A percentile compares a stretch with the other conserved stretches of the same genome.
These are phyloP conservation scores for Condylostylus longicornis DNA, from an alignment of 1,140 invertebrate species.

Conservation along the genomic window DNA sequence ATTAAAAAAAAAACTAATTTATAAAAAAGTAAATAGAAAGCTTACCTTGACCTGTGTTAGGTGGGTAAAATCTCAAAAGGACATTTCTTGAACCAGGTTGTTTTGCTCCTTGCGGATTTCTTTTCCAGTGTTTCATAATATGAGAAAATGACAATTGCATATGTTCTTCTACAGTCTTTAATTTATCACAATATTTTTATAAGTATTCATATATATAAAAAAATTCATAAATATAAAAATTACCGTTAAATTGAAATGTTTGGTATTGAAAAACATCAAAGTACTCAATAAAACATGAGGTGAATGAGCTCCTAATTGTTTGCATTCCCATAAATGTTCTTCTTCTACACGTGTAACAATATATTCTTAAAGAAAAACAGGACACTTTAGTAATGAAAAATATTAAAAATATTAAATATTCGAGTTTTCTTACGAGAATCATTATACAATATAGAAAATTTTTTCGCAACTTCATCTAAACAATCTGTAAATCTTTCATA, in stretches of 20 bases:
- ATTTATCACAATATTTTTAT: no score
- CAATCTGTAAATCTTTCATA: conserved; percentile 86
- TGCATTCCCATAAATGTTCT: conserved; percentile 86
- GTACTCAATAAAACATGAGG: conserved; percentile 84
- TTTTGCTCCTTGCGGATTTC: conserved; percentile 55
- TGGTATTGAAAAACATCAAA: conserved; percentile 91
- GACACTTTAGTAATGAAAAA: no score
- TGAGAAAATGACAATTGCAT: conserved; percentile 85
- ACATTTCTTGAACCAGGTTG: conserved; percentile 60
- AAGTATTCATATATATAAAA: no score
- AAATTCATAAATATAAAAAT: no score
- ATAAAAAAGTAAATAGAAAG: neutral
- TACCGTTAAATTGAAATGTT: conserved; percentile 84
- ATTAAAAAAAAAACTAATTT: no score
- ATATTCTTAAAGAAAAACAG: conserved; percentile 51
- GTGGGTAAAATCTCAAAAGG: conserved; percentile 73
- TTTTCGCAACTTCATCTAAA: conserved; percentile 72
- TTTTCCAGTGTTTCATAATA: conserved; percentile 90
- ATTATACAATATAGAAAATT: conserved; percentile 63
- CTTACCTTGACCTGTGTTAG: conserved; percentile 60
- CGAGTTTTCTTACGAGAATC: conserved; percentile 56
- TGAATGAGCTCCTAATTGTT: conserved; percentile 86
- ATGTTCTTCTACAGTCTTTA: conserved; percentile 74
- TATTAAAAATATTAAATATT: no score
- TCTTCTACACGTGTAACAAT: conserved; percentile 83